A percentile compares a stretch with the other conserved stretches of the same genome.
Evolutionary conservation across 2,797 vertebrate species (phyloP).

Genomic region (Leptoclinus maculatus): DNA sequence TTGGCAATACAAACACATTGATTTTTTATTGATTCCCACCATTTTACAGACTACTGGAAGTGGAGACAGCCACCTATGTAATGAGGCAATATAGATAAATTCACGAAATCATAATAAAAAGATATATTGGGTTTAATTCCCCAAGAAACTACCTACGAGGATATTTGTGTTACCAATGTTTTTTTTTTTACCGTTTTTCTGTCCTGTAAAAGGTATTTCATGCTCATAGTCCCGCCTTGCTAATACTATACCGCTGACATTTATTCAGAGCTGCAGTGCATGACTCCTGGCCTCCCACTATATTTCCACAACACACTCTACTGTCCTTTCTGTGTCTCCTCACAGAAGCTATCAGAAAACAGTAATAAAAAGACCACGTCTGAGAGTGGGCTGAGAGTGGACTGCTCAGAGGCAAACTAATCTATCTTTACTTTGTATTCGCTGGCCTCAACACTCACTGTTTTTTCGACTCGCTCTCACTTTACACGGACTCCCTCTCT

Average conservation of each 20-base stretch:
- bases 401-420: conserved; percentile 77
- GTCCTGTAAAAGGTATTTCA: conserved; percentile 47
- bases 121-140: conserved; percentile 39
- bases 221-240: conserved; percentile 38
- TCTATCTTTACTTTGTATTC: conserved; percentile 76
- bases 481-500: conserved; percentile 41
- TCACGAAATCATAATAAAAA: conserved; percentile 45
- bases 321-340: conserved; percentile 65
- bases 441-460: conserved; percentile 61
- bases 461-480: conserved; percentile 67
- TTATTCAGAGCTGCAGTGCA: conserved; percentile 66
- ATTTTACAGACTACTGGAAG: conserved; percentile 42
- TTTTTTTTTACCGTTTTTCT: conserved; percentile 5
- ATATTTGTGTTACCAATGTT: conserved; percentile 15
- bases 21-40: conserved; percentile 62
- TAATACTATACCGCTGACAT: conserved; percentile 61
- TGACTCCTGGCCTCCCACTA: conserved; percentile 66
- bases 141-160: neutral
- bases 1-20: conserved; percentile 54
- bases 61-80: conserved; percentile 37
- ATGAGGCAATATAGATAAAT: conserved; percentile 31
- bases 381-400: conserved; percentile 72
- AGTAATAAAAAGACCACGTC: conserved; percentile 74
- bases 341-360: conserved; percentile 71
- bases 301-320: conserved; percentile 61